Conservation (phyloP, 1,140 invertebrate genomes). For the Piezodorus guildinii region DNA sequence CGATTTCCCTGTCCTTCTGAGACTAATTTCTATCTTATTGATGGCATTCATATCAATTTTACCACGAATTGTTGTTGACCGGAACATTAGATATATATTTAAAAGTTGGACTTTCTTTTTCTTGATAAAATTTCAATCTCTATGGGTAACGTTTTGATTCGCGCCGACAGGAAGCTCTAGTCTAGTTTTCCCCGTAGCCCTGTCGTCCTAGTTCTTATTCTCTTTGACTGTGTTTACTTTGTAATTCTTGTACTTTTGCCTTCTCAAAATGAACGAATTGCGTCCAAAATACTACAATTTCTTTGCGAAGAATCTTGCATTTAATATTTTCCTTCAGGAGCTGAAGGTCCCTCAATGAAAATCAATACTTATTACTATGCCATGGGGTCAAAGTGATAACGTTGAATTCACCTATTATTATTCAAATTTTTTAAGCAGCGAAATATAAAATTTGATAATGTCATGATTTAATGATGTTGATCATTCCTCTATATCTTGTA, state of each 20-base stretch:
- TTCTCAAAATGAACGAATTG: background rate
- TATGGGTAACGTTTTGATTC: background rate
- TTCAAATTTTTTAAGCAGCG: no score
- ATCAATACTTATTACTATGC: conserved; percentile 20
- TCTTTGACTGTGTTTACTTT: background rate
- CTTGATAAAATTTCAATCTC: background rate
- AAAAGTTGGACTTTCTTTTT: no score
- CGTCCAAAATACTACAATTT: background rate
- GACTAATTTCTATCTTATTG: no score
- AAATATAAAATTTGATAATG: no score
- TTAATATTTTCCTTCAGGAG: background rate
- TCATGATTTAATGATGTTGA: no score
- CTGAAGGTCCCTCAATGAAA: conserved; percentile 1
- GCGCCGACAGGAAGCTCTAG: conserved; percentile 12
- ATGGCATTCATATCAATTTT: no score
- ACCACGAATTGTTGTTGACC: no score
- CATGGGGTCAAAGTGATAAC: conserved; percentile 18
- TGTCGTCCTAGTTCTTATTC: background rate
- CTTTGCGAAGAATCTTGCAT: background rate
- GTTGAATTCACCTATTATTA: background rate
- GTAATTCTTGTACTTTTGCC: background rate
- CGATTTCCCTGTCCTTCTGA: no score
- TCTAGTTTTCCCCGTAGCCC: background rate
- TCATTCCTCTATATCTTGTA: no score
- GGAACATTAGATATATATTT: no score